Conservation (phyloP, 2,113 vertebrate species). For the Sorex fumeus region DNA sequence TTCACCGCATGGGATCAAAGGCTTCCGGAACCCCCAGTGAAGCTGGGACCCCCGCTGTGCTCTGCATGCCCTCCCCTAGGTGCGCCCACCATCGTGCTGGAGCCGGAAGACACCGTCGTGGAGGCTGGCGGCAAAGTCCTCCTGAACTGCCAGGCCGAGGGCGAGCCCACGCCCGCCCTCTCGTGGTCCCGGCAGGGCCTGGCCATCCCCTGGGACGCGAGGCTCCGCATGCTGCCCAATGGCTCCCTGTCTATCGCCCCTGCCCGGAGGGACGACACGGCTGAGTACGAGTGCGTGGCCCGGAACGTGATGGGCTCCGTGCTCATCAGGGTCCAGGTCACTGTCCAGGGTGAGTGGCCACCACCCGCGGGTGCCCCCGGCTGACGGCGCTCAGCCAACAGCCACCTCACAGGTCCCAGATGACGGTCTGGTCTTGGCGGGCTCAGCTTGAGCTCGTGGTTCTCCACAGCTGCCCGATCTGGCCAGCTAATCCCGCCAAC, state of each 20-base stretch:
- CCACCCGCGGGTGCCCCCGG: no score
- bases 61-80: conserved; percentile 85
- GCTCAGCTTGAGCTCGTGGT: no score
- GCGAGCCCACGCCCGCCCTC: conserved; percentile 93
- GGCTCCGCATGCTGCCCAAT: conserved; percentile 90
- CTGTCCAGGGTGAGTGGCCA: conserved; percentile 92
- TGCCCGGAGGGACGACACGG: conserved; percentile 93
- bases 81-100: conserved; percentile 91
- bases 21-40: not conserved
- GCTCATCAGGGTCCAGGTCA: conserved; percentile 90
- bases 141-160: conserved; percentile 94
- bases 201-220: conserved; percentile 87
- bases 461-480: no score
- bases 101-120: conserved; percentile 90
- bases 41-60: not conserved
- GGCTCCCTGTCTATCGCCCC: conserved; percentile 91
- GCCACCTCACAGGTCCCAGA: no score
- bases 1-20: not conserved
- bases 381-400: no score
- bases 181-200: conserved; percentile 92
- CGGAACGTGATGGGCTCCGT: conserved; percentile 95
- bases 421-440: no score
- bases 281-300: conserved; percentile 95
- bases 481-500: no score
- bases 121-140: conserved; percentile 92